phyloP scores from a whole-genome alignment of 2,888 invertebrate species.

The Macaria liturata region DNA sequence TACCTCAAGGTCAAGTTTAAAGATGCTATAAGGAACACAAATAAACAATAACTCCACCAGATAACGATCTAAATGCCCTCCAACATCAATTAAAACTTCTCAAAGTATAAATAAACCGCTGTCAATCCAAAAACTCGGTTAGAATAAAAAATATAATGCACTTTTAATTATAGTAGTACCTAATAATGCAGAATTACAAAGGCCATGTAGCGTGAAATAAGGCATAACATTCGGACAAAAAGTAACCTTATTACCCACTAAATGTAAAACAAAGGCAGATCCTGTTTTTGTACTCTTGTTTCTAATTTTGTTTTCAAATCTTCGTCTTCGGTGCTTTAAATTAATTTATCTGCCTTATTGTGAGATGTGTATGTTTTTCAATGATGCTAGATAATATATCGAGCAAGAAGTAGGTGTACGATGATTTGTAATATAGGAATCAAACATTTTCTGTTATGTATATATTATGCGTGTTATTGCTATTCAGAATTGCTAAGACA shows the following conservation, averaged over 20 bases:
- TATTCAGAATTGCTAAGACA: too few species aligned
- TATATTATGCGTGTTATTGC: too few species aligned
- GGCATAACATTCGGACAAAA: conserved; percentile 20
- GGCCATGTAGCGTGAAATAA: conserved; percentile 27
- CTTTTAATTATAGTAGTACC: conserved; percentile 17
- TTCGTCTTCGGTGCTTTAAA: background rate
- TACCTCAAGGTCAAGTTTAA: too few species aligned
- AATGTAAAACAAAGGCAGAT: conserved; percentile 12
- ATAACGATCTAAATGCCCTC: conserved; percentile 26
- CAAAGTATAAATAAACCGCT: conserved; percentile 11
- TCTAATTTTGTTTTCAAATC: conserved; percentile 5
- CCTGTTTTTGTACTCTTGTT: conserved; percentile 5
- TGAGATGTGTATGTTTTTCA: too few species aligned
- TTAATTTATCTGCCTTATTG: background rate
- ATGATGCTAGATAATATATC: too few species aligned
- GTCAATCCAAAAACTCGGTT: conserved; percentile 15
- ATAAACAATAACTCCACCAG: conserved; percentile 19
- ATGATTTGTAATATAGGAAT: too few species aligned
- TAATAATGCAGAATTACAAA: conserved; percentile 27
- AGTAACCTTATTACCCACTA: conserved; percentile 27
- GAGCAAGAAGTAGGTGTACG: too few species aligned
- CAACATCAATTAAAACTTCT: conserved; percentile 14
- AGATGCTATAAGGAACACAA: conserved; percentile 24
- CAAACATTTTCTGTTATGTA: too few species aligned
- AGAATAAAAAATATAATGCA: conserved; percentile 23